phyloP scores from a whole-genome alignment of 2,888 invertebrate species.

The Tenodera sinensis region DNA sequence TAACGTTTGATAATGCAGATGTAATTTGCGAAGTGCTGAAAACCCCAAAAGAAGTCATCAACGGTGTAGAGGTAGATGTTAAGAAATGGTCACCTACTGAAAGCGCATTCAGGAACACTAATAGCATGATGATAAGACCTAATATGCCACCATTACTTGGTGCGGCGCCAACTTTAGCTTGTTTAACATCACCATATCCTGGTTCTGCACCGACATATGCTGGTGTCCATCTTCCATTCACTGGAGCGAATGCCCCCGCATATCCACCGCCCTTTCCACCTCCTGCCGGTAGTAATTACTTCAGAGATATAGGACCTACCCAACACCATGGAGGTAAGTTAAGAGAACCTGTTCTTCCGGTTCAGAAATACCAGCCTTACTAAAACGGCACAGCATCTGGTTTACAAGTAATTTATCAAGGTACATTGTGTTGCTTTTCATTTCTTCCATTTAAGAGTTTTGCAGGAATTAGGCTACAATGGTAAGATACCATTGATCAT shows the following conservation, averaged over 20 bases:
- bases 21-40: conserved; percentile 56
- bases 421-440: too few species aligned
- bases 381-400: conserved; percentile 32
- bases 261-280: conserved; percentile 45
- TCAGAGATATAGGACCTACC: conserved; percentile 39
- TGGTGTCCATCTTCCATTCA: too few species aligned
- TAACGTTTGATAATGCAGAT: conserved; percentile 61
- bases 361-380: conserved; percentile 47
- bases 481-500: too few species aligned
- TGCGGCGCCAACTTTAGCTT: too few species aligned
- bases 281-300: conserved; percentile 40
- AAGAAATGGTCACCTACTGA: conserved; percentile 55
- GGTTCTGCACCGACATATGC: too few species aligned
- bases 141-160: conserved; percentile 35
- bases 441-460: too few species aligned
- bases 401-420: too few species aligned
- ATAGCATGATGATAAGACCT: conserved; percentile 33
- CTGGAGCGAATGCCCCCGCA: conserved; percentile 37
- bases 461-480: too few species aligned
- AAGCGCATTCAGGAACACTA: conserved; percentile 37
- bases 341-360: conserved; percentile 44
- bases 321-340: conserved; percentile 40
- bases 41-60: conserved; percentile 55
- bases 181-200: conserved; percentile 31
- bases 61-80: conserved; percentile 55